Base-by-base conservation (phyloP, 2,888 invertebrate genomes). In the Rosalia funebris region DNA sequence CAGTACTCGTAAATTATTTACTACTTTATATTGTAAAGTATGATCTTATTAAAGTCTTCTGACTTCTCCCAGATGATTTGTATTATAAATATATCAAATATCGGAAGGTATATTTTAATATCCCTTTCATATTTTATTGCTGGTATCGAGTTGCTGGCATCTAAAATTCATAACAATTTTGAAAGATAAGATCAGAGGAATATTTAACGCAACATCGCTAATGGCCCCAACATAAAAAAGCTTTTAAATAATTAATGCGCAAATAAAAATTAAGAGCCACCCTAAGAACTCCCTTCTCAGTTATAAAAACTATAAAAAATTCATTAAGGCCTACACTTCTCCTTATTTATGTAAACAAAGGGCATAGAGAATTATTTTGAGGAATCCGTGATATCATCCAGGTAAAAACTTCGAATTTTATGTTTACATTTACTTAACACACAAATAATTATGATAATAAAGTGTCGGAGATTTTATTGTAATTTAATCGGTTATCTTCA, bases 381-480 rank as follows among this genome's bases (percentile, higher is more conserved):
- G 42, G 53, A 34, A 36, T 48, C 12, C 36, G 19, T 11, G 34
- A 34, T 47, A 36, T 0, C 39, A 7, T 25, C 53, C 53, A 53
- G 53, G 53, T 53, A 53, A 20, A 42, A 17, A 32, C 25, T 42
- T 17, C 10, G 16, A 53, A 42, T 15, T 53, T 53, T 53, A 53
- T 42, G 53, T 53, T 37, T 25, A 42, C 42, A 53, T 53, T 42
- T 53, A 42, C 41, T 53, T 42, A 20, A 42, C 41, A 53, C 41
- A 53, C 25, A 11, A 42, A 39, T 53, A 42, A 53, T 53, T 53
- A 53, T 50, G 15, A 39, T 12, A 10, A 16, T 41, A 53, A 53
- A 25, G 62, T 62, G 62, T 62, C 62, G 62, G 59, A 55, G 32
- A 41, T 60, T 65, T 57, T 62, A 65, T 65, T 60, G 57, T 64